These are phyloP conservation scores for Abramis brama DNA, from an alignment of 2,113 vertebrate species.

Conservation along the genomic window DNA sequence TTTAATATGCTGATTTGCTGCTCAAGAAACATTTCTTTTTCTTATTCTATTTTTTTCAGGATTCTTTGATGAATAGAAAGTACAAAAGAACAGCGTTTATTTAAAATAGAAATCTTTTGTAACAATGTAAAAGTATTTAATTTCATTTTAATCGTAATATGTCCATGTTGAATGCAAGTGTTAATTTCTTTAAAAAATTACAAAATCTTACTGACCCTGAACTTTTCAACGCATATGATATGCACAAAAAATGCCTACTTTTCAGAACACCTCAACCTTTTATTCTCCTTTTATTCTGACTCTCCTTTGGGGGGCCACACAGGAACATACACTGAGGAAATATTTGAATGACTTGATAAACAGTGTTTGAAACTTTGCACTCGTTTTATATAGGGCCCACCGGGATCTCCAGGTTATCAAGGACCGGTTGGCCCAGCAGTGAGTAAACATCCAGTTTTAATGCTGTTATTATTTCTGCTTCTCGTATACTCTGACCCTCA, in stretches of 20 bases:
- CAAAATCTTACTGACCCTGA: not conserved
- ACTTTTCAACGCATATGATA: not conserved
- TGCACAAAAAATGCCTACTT: not conserved
- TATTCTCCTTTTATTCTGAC: not conserved
- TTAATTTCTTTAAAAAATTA: not conserved
- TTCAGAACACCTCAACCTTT: not conserved
- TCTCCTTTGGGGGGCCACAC: not conserved
- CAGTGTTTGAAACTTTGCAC: not conserved
- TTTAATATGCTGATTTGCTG: too few species aligned
- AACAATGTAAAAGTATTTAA: not conserved
- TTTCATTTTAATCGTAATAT: not conserved
- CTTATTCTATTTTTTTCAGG: too few species aligned
- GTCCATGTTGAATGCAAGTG: not conserved
- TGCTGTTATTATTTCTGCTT: constrained; percentile 7
- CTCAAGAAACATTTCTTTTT: too few species aligned
- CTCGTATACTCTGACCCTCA: not conserved
- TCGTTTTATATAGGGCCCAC: constrained; percentile 79
- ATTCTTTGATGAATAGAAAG: too few species aligned
- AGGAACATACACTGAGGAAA: not conserved
- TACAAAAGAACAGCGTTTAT: not conserved
- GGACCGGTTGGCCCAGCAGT: constrained; percentile 83
- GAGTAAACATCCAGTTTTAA: constrained; percentile 64
- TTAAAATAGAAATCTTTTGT: not conserved
- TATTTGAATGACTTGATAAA: not conserved
- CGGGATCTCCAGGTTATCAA: constrained; percentile 84